Evolutionary conservation across 1,140 invertebrate species (phyloP), one percentile per base, ranked within the genome.

Genomic region (Camponotus vicinus): DNA sequence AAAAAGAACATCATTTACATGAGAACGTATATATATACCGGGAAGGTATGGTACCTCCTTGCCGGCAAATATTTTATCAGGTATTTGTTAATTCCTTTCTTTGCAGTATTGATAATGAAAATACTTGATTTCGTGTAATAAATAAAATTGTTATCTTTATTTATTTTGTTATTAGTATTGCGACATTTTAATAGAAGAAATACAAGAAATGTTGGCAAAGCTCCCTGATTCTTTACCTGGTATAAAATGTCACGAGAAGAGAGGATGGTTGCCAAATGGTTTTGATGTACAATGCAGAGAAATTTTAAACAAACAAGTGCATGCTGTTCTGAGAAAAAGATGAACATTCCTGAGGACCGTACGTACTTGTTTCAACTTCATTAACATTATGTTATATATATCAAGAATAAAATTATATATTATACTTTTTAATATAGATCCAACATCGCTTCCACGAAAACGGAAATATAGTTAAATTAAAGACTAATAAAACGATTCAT

Each of bases 31-130:
- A 96, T 89, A 96, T 97, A 77, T 97, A 98, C 92, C 95, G 96
- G n/a, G 97, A 97, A 0, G 97, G 97, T 3, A 95, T 95, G 45
- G 94, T 98, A 71, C 98, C 98, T 2, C 96, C 97, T 1, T 97
- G 97, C 27, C 94, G 97, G 63, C 98, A 98, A 94, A 97, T 98
- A 96, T 98, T 97, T 95, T 98, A 98, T 94, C 97, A 98, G 95
- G 97, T 97, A 52, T 52, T 94, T 67, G 8, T 57, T 52, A 34
- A 75, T 89, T 69, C 3, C 57, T 40, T 40, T 18, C 1, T 49
- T 1, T 4, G 0, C 27, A 55, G 59, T 13, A 32, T 21, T 70
- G 40, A 9, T 42, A 37, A 0, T 7, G 11, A 78, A 42, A 73
- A 4, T 61, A 71, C 7, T 75, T 21, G 21, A 21, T 21, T 21